phyloP scores from a whole-genome alignment of 1,140 invertebrate species.

The Panagrolaimus sp. region DNA sequence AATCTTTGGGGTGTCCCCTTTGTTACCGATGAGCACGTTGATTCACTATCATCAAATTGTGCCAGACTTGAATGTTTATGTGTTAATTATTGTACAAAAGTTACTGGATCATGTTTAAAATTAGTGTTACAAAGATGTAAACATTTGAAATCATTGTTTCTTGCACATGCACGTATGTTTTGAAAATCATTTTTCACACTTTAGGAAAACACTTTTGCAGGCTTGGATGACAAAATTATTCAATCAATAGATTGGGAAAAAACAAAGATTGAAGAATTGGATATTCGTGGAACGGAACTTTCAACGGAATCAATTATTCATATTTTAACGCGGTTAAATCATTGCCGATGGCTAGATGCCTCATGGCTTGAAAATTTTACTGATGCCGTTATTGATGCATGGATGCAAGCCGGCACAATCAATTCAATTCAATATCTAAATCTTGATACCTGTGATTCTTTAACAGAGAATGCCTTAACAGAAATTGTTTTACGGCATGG shows the following conservation, averaged over 20 bases:
- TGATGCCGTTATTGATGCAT: constrained; percentile 80
- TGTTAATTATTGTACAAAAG: constrained; percentile 90
- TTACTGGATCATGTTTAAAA: constrained; percentile 92
- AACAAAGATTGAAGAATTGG: constrained; percentile 82
- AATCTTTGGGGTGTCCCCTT: constrained; percentile 70
- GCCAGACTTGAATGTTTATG: constrained; percentile 88
- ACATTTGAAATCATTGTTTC: constrained; percentile 80
- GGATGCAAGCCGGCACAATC: constrained; percentile 80
- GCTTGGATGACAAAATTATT: constrained; percentile 50
- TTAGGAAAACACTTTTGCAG: constrained; percentile 39
- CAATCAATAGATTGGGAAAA: constrained; percentile 93
- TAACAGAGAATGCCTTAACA: constrained; percentile 82
- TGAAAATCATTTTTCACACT: constrained; percentile 13
- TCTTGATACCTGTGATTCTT: constrained; percentile 85
- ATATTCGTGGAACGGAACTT: constrained; percentile 91
- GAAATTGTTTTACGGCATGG: constrained; percentile 84
- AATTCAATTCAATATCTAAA: constrained; percentile 79
- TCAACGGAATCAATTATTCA: constrained; percentile 86
- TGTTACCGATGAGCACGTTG: constrained; percentile 82
- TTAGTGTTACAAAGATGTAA: constrained; percentile 86
- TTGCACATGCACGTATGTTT: constrained; percentile 69
- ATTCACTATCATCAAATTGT: constrained; percentile 74
- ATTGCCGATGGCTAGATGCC: constrained; percentile 80
- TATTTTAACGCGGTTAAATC: constrained; percentile 79
- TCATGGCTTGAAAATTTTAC: constrained; percentile 95